These are phyloP conservation scores for Apogon talboti DNA, from an alignment of 2,797 vertebrate genomes.

Conservation along the genomic window DNA sequence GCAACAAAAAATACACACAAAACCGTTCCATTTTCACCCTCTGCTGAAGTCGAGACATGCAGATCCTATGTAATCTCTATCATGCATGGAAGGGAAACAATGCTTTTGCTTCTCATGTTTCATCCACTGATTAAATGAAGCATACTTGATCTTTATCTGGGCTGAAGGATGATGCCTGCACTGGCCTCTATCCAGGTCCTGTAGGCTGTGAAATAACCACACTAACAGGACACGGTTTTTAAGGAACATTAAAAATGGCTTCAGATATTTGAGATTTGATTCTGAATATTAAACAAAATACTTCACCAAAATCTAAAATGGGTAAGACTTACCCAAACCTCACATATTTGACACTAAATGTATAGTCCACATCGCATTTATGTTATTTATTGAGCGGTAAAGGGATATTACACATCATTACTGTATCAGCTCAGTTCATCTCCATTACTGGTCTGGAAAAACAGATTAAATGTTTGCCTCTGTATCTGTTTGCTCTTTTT, in stretches of 20 bases:
- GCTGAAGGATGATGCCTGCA: constrained; percentile 72
- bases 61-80: constrained; percentile 49
- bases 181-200: constrained; percentile 63
- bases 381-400: background rate
- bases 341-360: background rate
- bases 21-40: constrained; percentile 20
- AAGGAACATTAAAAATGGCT: constrained; percentile 15
- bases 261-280: constrained; percentile 9
- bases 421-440: too few relatives aligned
- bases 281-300: too few relatives aligned
- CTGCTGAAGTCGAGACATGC: constrained; percentile 32
- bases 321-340: too few relatives aligned
- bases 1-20: background rate
- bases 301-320: too few relatives aligned
- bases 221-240: constrained; percentile 40
- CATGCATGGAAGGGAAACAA: constrained; percentile 56
- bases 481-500: too few relatives aligned
- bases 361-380: background rate
- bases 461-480: background rate
- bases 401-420: background rate
- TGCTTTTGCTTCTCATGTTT: constrained; percentile 64
- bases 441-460: too few relatives aligned
- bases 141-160: constrained; percentile 74
- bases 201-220: constrained; percentile 50
- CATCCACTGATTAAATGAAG: constrained; percentile 72